Percentiles rank a stretch among this genome's conserved stretches.
phyloP scores from a whole-genome alignment of 2,888 invertebrate genomes.

The Aproaerema taeniolella region DNA sequence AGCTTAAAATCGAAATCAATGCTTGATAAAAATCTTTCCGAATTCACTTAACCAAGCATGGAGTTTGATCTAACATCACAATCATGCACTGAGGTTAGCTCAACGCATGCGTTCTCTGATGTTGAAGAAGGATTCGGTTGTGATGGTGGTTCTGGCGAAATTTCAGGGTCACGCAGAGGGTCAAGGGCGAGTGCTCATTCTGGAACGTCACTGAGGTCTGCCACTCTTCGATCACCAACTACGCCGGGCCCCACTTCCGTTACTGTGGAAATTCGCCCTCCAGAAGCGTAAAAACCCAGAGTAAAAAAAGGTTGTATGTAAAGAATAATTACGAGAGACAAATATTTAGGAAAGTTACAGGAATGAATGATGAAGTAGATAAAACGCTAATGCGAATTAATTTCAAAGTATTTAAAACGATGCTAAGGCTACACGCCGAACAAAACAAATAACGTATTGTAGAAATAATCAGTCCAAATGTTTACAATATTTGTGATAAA shows the following conservation, averaged over 20 bases:
- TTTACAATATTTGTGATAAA: constrained; percentile 70
- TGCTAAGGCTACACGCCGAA: constrained; percentile 25
- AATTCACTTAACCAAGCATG: not conserved
- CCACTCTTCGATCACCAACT: constrained; percentile 66
- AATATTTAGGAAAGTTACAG: constrained; percentile 4
- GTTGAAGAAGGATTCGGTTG: too few species aligned
- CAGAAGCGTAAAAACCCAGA: constrained; percentile 65
- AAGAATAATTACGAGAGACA: constrained; percentile 1
- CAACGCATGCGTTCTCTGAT: constrained; percentile 18
- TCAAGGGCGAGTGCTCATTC: constrained; percentile 88
- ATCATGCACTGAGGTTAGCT: constrained; percentile 17
- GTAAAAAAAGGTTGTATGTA: constrained; percentile 1
- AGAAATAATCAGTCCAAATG: constrained; percentile 56
- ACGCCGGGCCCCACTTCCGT: constrained; percentile 74
- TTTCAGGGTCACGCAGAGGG: constrained; percentile 79
- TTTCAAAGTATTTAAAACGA: constrained; percentile 24
- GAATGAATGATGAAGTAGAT: constrained; percentile 10
- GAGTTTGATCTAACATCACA: not conserved
- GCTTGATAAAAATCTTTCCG: not conserved
- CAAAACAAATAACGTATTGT: constrained; percentile 22
- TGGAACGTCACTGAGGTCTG: constrained; percentile 83
- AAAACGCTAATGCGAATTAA: constrained; percentile 19
- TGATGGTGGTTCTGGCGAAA: too few species aligned
- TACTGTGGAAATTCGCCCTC: constrained; percentile 86
- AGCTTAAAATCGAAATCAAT: not conserved